These are phyloP conservation scores for Chiloscyllium plagiosum DNA, from an alignment of 2,113 vertebrate genomes.

Conservation along the genomic window DNA sequence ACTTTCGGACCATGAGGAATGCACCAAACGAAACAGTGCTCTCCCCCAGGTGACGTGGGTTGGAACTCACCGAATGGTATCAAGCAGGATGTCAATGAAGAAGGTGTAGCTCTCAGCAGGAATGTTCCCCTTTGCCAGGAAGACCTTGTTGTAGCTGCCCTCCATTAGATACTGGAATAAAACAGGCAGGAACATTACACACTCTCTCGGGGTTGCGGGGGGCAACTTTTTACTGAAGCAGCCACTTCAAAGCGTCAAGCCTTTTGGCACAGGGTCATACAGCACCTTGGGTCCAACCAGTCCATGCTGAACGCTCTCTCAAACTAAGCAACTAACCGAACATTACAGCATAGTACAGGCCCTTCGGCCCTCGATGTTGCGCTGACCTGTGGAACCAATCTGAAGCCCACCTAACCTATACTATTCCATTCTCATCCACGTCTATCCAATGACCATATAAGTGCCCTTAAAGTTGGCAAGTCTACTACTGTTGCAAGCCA, in stretches of 20 bases:
- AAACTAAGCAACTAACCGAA: too few relatives aligned
- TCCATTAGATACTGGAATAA: conserved; percentile 83
- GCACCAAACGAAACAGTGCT: background rate
- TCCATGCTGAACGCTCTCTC: too few relatives aligned
- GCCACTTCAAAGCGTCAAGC: conserved; percentile 46
- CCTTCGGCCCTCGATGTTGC: too few relatives aligned
- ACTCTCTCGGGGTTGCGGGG: background rate
- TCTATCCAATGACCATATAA: too few relatives aligned
- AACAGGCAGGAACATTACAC: background rate
- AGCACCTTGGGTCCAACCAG: too few relatives aligned
- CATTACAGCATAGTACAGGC: too few relatives aligned
- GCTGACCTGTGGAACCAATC: too few relatives aligned
- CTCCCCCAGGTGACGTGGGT: background rate
- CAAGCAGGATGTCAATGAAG: conserved; percentile 90
- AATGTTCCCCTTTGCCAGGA: conserved; percentile 93
- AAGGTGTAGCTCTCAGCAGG: conserved; percentile 90
- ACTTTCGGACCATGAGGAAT: background rate
- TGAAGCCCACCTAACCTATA: too few relatives aligned
- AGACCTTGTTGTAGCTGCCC: conserved; percentile 95
- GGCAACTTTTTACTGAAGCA: background rate
- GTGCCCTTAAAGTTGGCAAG: too few relatives aligned
- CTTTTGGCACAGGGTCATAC: conserved; percentile 34
- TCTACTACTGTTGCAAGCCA: too few relatives aligned
- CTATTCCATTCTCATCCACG: too few relatives aligned
- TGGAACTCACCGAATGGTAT: conserved; percentile 79